Evolutionary conservation across 2,113 vertebrate genomes (phyloP).

Genomic region (Gobio gobio): DNA sequence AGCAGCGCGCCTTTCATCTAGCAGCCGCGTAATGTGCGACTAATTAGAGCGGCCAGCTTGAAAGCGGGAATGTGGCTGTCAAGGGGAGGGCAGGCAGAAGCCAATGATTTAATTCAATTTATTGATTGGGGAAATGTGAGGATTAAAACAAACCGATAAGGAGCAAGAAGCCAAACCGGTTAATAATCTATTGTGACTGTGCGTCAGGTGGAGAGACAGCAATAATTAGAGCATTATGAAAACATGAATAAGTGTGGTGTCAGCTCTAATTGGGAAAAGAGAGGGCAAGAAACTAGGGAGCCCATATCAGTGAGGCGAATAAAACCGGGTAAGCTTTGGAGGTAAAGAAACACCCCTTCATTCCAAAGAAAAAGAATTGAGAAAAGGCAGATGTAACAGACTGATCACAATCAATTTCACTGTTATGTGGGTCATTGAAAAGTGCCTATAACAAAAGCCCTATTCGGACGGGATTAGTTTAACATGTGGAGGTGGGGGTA

Average conservation of each 20-base stretch:
- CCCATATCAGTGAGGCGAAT: background rate
- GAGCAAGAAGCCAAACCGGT: constrained; percentile 49
- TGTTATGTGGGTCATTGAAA: background rate
- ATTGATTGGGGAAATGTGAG: constrained; percentile 60
- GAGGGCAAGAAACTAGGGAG: constrained; percentile 5
- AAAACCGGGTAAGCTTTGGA: background rate
- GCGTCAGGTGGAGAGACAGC: constrained; percentile 57
- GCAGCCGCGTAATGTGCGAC: constrained; percentile 57
- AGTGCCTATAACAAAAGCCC: background rate
- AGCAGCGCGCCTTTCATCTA: constrained; percentile 47
- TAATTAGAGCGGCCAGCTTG: constrained; percentile 63
- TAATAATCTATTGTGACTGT: constrained; percentile 65
- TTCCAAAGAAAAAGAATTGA: background rate
- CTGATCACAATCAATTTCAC: background rate
- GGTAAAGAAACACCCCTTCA: background rate
- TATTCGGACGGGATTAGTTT: too few relatives aligned
- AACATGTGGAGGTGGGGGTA: too few relatives aligned
- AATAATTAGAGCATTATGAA: constrained; percentile 63
- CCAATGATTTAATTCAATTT: constrained; percentile 75
- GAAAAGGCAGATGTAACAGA: background rate
- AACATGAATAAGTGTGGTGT: constrained; percentile 60
- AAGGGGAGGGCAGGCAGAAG: constrained; percentile 64
- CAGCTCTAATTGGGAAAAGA: constrained; percentile 53
- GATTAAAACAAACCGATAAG: constrained; percentile 60
- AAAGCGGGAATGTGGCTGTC: constrained; percentile 68